Percentiles rank a stretch among this genome's conserved stretches.
Conservation (phyloP, 2,113 vertebrate species). For the Mohoua ochrocephala region DNA sequence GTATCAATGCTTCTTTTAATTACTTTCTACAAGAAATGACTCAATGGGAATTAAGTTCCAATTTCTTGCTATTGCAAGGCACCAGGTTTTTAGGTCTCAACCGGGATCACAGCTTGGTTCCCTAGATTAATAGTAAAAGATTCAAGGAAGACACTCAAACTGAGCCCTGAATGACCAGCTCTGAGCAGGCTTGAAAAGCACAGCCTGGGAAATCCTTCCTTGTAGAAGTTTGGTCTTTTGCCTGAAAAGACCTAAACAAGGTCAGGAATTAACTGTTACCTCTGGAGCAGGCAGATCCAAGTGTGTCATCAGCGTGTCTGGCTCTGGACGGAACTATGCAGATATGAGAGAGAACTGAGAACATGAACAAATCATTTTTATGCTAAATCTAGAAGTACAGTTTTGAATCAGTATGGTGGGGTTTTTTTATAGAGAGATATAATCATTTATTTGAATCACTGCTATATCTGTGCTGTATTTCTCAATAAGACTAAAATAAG, state of each 20-base stretch:
- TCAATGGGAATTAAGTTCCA: conserved; percentile 57
- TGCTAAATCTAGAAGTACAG: background rate
- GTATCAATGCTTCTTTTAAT: conserved; percentile 72
- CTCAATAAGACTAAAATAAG: background rate
- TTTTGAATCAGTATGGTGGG: background rate
- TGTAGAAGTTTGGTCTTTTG: background rate
- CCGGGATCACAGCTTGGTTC: conserved; percentile 25
- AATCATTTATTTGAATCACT: background rate
- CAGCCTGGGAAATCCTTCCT: conserved; percentile 51
- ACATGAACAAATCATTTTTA: background rate
- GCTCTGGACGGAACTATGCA: background rate
- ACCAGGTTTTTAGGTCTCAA: conserved; percentile 18
- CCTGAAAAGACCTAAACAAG: background rate
- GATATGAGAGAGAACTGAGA: background rate
- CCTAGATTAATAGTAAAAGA: background rate
- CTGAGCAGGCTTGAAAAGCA: conserved; percentile 58
- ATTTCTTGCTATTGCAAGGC: conserved; percentile 31
- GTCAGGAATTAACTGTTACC: background rate
- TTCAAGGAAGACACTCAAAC: background rate
- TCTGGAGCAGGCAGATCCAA: background rate
- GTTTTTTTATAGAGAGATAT: background rate
- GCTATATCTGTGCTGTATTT: background rate
- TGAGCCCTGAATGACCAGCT: background rate
- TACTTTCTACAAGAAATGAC: conserved; percentile 64
- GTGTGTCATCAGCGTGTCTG: background rate